These are phyloP conservation scores for Eufriesea mexicana DNA, from an alignment of 1,140 invertebrate species.

Conservation along the genomic window DNA sequence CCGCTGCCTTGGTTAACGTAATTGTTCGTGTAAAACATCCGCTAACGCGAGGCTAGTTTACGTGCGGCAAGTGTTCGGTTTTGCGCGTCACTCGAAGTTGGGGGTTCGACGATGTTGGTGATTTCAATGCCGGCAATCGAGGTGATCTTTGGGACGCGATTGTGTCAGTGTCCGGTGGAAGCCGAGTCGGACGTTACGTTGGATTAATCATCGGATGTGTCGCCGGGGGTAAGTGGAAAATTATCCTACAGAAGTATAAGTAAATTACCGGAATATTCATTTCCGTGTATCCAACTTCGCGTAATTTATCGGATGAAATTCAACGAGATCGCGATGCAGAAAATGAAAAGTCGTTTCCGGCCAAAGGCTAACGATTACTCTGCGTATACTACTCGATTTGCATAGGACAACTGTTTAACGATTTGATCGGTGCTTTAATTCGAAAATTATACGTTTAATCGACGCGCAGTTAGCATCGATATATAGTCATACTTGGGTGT, in stretches of 20 bases:
- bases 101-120: conserved; percentile 10
- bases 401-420: conserved; percentile 75
- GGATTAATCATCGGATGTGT: background rate
- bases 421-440: conserved; percentile 78
- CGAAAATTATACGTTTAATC: conserved; percentile 82
- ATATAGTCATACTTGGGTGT: conserved; percentile 61
- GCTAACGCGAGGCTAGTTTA: background rate
- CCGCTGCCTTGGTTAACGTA: background rate
- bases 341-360: background rate
- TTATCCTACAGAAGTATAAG: background rate
- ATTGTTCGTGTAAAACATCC: background rate
- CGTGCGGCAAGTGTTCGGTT: background rate
- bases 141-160: background rate
- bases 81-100: background rate
- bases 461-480: conserved; percentile 58
- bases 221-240: background rate
- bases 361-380: conserved; percentile 20
- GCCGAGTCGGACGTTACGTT: background rate
- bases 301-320: background rate
- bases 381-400: conserved; percentile 64
- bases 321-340: no score
- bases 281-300: background rate
- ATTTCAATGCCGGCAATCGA: conserved; percentile 27
- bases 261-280: background rate
- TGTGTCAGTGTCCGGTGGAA: background rate